Evolutionary conservation across 2,888 invertebrate genomes (phyloP).

Genomic region (Caradrina kadenii): DNA sequence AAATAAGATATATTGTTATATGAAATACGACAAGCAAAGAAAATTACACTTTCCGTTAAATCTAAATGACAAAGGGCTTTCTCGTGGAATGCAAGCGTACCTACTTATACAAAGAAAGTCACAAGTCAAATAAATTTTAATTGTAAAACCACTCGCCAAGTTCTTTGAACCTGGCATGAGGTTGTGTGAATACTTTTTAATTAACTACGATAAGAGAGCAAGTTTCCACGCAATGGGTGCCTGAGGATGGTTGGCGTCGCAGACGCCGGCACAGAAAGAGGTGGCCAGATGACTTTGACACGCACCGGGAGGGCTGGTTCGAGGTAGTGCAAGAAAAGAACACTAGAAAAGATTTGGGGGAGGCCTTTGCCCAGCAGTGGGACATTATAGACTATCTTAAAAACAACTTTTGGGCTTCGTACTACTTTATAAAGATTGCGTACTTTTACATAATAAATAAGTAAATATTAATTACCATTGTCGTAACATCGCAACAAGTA

Average conservation of each 20-base stretch:
- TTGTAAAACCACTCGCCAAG: slow-evolving; percentile 51
- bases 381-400: too few species aligned
- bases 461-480: slow-evolving; percentile 5
- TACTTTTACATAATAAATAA: slow-evolving; percentile 24
- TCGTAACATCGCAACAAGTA: slow-evolving; percentile 17
- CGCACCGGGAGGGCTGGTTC: too few species aligned
- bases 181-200: slow-evolving; percentile 16
- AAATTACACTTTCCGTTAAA: slow-evolving; percentile 5
- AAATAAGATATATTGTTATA: neutral
- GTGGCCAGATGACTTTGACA: too few species aligned
- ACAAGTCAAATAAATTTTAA: slow-evolving; percentile 59
- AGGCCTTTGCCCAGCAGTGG: too few species aligned
- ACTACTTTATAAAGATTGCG: slow-evolving; percentile 10
- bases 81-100: slow-evolving; percentile 30
- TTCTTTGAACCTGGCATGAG: slow-evolving; percentile 50
- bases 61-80: slow-evolving; percentile 35
- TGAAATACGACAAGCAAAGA: neutral
- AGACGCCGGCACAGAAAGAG: too few species aligned
- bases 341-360: too few species aligned
- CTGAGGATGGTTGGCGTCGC: too few species aligned
- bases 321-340: too few species aligned
- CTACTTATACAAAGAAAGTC: slow-evolving; percentile 40
- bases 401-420: neutral
- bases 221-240: too few species aligned
- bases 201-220: too few species aligned